These are phyloP conservation scores for Bibio marci DNA, from an alignment of 2,888 invertebrate genomes.

Conservation along the genomic window DNA sequence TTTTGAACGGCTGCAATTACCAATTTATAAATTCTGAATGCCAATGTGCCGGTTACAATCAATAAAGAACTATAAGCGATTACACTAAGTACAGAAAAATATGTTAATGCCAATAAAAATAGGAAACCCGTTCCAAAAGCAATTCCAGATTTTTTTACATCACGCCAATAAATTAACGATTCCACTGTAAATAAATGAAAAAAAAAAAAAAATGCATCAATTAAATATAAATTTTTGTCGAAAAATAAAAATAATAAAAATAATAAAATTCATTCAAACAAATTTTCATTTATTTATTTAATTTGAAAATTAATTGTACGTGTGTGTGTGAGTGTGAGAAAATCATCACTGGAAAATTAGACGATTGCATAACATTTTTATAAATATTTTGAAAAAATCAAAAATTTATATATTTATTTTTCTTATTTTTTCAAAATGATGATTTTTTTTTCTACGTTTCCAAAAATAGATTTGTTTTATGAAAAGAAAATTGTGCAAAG, in stretches of 20 bases:
- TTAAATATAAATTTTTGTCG: not conserved
- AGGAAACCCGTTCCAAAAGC: slow-evolving; percentile 82
- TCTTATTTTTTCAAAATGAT: no score
- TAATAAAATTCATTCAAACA: not conserved
- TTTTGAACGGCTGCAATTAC: slow-evolving; percentile 92
- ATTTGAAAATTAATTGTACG: not conserved
- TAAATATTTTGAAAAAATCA: no score
- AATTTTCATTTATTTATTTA: no score
- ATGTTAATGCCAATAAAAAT: slow-evolving; percentile 82
- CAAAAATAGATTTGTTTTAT: no score
- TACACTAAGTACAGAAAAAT: slow-evolving; percentile 90
- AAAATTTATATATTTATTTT: no score
- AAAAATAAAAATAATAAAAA: slow-evolving; percentile 1
- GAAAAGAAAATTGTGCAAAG: no score
- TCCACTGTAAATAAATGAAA: slow-evolving; percentile 45
- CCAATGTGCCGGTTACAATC: slow-evolving; percentile 69
- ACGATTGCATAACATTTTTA: no score
- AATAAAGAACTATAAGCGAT: slow-evolving; percentile 81
- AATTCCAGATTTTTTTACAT: slow-evolving; percentile 83
- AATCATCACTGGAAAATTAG: no score
- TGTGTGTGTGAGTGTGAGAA: not conserved
- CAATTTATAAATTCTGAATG: slow-evolving; percentile 92
- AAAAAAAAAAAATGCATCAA: not conserved
- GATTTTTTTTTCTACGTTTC: no score
- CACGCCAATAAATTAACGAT: slow-evolving; percentile 95